A percentile compares a stretch with the other conserved stretches of the same genome.
Conservation (phyloP, 2,113 vertebrate genomes). For the Sturnira hondurensis region DNA sequence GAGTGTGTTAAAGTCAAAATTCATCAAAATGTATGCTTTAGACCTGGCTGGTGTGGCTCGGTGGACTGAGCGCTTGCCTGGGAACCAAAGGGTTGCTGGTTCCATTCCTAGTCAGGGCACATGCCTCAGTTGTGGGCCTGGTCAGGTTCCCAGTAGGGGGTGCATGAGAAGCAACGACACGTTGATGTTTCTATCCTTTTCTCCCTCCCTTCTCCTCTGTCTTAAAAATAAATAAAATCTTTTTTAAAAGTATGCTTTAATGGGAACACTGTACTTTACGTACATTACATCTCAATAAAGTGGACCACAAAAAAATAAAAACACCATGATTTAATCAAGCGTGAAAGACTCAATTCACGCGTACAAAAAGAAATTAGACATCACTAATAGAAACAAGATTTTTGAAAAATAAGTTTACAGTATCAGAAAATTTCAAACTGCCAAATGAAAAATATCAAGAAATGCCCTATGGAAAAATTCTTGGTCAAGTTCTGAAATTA, state of each 20-base stretch:
- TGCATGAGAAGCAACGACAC: too few species aligned
- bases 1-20: not conserved
- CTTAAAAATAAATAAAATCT: too few species aligned
- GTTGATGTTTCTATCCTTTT: too few species aligned
- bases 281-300: not conserved
- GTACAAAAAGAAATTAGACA: not conserved
- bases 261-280: not conserved
- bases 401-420: not conserved
- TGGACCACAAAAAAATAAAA: not conserved
- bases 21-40: not conserved
- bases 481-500: not conserved
- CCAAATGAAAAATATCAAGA: not conserved
- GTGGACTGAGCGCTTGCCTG: too few species aligned
- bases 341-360: not conserved
- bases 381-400: not conserved
- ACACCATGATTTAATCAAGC: not conserved
- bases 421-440: not conserved
- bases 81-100: too few species aligned
- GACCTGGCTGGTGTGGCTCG: too few species aligned
- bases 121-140: too few species aligned
- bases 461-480: not conserved
- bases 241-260: not conserved
- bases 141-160: too few species aligned
- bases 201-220: too few species aligned
- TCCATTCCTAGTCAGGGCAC: too few species aligned